Evolutionary conservation across 2,888 invertebrate genomes (phyloP), one percentile per base, ranked within the genome.

Genomic region (Drosophila siamana): DNA sequence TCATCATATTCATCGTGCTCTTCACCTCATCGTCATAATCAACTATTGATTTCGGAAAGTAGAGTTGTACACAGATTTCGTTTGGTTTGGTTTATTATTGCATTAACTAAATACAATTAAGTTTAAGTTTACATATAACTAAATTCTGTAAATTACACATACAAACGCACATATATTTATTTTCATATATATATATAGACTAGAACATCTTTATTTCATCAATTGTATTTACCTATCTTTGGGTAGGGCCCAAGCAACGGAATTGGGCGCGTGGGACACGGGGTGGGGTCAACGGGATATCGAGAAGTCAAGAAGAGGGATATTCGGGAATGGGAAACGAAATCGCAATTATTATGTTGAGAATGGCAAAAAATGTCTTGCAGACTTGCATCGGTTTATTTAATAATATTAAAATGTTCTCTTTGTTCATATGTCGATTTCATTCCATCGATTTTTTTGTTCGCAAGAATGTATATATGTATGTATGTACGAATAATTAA

Each of bases 101-200:
- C 75, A 24, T 64, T 66, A 80, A 80, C 71, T 80, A 56, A 80
- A 76, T 72, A 68, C 60, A 77, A 57, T 77, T 72, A 62, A 43
- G 43, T 73, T 59, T 22, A 52, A 60, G 33, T 48, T 38, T 33
- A 36, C 13, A 15, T 62, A 52, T 63, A 80, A 72, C 69, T 78
- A 73, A 71, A 73, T 76, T 36, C 28, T 67, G 43, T 76, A 68
- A 89, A 87, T 71, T 89, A 83, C 89, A 88, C 86, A 88, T 74
- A 69, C 51, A 69, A 74, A 70, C 79, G 56, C 80, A 72, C 69
- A 81, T 74, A 64, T 76, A 76, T 64, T 79, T 66, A 62, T 76
- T 71, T 64, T 79, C 64, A 62, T 65, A 63, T 74, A 66, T 57
- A 78, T 66, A 62, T 65, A 64, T 65, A 69, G 63, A 80, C 72